Conservation (phyloP, 2,113 vertebrate species). For the Actenoides hombroni region DNA sequence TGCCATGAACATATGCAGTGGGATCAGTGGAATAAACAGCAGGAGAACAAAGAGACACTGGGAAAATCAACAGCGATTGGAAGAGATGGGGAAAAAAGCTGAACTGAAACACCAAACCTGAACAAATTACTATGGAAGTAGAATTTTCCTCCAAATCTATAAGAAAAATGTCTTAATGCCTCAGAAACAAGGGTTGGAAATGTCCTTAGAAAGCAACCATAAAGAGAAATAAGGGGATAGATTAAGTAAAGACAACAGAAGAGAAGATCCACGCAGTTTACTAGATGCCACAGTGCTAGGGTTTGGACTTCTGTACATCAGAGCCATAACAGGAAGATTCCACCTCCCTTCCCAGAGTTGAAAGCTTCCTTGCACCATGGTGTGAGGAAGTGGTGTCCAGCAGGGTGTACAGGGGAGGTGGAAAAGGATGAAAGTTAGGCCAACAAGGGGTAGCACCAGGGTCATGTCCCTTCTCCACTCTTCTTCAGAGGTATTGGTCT, state of each 20-base stretch:
- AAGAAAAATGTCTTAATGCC: neutral
- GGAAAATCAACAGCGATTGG: neutral
- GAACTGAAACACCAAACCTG: neutral
- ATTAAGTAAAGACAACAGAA: neutral
- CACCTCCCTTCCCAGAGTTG: neutral
- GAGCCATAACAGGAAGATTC: neutral
- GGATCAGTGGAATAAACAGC: neutral
- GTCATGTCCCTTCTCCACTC: neutral
- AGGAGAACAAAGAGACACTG: neutral
- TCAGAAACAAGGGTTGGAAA: neutral
- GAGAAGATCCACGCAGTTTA: neutral
- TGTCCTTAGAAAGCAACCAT: neutral
- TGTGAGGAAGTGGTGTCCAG: neutral
- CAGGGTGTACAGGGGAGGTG: rapidly evolving
- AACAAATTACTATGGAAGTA: neutral
- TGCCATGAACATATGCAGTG: neutral
- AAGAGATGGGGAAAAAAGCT: neutral
- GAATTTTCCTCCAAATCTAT: neutral
- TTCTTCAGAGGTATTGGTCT: neutral
- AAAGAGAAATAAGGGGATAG: neutral
- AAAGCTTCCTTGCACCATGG: neutral
- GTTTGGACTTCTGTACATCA: neutral
- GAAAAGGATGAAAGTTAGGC: neutral
- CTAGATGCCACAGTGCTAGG: neutral
- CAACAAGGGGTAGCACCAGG: neutral